phyloP scores from a whole-genome alignment of 2,113 vertebrate species.

The Sigmodon hispidus region DNA sequence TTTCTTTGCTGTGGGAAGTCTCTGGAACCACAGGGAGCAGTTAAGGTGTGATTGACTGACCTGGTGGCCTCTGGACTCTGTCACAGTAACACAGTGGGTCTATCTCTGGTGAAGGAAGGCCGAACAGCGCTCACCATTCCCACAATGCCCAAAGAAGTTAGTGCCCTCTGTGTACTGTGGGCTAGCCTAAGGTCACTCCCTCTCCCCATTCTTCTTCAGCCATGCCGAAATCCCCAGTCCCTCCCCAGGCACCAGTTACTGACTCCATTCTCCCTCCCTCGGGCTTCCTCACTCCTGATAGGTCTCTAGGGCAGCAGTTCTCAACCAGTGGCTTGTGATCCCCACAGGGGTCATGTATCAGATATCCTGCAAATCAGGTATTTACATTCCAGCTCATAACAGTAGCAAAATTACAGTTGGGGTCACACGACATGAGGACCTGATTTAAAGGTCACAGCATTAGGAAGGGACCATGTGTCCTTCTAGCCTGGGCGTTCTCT shows the following conservation, averaged over 20 bases:
- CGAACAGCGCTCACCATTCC: neutral
- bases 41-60: accelerated
- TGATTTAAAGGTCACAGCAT: neutral
- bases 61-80: neutral
- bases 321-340: neutral
- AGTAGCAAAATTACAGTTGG: neutral
- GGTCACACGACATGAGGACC: neutral
- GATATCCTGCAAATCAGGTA: neutral
- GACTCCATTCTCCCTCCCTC: neutral
- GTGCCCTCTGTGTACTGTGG: neutral
- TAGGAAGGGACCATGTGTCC: accelerated
- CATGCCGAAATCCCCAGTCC: neutral
- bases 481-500: neutral
- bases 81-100: neutral
- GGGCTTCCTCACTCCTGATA: too few relatives aligned
- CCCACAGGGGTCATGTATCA: too few relatives aligned
- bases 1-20: neutral
- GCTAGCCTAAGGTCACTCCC: neutral
- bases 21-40: neutral
- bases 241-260: neutral
- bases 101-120: neutral
- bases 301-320: neutral
- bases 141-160: accelerated
- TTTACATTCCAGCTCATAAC: neutral
- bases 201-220: too few relatives aligned